Evolutionary conservation across 2,113 vertebrate species (phyloP).

Genomic region (Siniperca knerii): DNA sequence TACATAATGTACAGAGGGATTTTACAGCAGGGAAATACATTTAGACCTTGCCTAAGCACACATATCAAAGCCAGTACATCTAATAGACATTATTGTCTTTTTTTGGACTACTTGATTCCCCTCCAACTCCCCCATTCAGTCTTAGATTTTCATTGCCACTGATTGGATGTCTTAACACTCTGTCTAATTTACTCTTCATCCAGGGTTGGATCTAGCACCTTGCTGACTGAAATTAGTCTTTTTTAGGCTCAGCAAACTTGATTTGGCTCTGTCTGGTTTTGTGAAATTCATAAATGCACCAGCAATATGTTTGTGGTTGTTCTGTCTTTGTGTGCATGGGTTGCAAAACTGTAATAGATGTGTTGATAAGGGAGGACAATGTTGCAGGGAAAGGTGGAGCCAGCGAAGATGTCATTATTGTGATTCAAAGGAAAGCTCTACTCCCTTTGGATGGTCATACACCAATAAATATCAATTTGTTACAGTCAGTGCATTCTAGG

Average conservation of each 20-base stretch:
- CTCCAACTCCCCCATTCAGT: conserved; percentile 13
- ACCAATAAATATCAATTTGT: conserved; percentile 40
- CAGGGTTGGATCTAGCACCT: conserved; percentile 25
- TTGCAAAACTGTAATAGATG: conserved; percentile 30
- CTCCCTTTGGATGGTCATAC: conserved; percentile 9
- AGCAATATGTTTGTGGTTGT: conserved; percentile 45
- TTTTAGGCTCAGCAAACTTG: conserved; percentile 25
- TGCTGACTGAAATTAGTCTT: conserved; percentile 11
- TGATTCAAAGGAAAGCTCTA: neutral
- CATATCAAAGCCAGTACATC: conserved; percentile 32
- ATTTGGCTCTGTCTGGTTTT: conserved; percentile 31
- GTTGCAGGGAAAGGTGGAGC: neutral
- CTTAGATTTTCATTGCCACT: conserved; percentile 22
- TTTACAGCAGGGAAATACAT: conserved; percentile 25
- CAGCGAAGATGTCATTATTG: conserved; percentile 11
- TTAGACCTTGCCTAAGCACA: conserved; percentile 12
- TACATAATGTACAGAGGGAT: conserved; percentile 35
- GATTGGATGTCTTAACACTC: conserved; percentile 49
- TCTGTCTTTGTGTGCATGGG: conserved; percentile 30
- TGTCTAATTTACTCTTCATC: conserved; percentile 49
- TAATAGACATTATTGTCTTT: conserved; percentile 23
- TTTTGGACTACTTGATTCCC: conserved; percentile 34
- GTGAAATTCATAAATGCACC: conserved; percentile 49
- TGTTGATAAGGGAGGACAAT: conserved; percentile 41
- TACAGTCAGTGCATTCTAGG: conserved; percentile 28